Conservation (phyloP, 2,888 invertebrate species). For the Frankliniella intonsa region DNA sequence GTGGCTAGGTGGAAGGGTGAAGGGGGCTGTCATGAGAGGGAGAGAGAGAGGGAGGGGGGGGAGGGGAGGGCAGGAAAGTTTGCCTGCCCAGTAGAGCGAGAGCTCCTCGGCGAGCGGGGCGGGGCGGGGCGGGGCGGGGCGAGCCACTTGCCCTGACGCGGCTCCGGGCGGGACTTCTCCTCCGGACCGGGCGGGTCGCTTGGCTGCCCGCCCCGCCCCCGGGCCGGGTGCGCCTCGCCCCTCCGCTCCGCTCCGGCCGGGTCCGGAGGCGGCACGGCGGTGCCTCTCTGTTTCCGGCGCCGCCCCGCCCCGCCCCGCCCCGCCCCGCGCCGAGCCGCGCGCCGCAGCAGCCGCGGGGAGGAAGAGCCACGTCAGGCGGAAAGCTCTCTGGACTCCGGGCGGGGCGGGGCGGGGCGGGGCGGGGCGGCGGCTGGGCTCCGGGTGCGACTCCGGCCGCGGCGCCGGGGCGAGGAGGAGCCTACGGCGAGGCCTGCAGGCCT, state of each 20-base stretch:
- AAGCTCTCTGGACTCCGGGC: background rate
- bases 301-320: background rate
- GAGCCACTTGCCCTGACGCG: background rate
- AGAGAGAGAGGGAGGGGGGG: background rate
- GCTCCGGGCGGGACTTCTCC: background rate
- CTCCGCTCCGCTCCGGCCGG: background rate
- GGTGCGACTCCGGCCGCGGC: no score
- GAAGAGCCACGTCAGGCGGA: background rate
- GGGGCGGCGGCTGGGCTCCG: no score
- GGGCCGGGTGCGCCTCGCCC: no score
- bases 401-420: background rate
- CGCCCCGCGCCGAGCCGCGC: background rate
- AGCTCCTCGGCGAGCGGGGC: background rate
- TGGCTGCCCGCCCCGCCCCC: no score
- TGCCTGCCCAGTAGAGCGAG: background rate
- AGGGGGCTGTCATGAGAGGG: background rate
- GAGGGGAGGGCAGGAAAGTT: background rate
- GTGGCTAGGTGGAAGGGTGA: background rate
- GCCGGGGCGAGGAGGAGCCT: no score
- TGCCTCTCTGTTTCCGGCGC: background rate
- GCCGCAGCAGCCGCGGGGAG: background rate
- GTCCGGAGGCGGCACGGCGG: background rate
- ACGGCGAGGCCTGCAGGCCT: no score
- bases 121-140: background rate
- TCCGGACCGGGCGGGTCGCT: background rate